Evolutionary conservation across 1,140 invertebrate species (phyloP), one percentile per base, ranked within the genome.

Genomic region (Drosophila repletoides): DNA sequence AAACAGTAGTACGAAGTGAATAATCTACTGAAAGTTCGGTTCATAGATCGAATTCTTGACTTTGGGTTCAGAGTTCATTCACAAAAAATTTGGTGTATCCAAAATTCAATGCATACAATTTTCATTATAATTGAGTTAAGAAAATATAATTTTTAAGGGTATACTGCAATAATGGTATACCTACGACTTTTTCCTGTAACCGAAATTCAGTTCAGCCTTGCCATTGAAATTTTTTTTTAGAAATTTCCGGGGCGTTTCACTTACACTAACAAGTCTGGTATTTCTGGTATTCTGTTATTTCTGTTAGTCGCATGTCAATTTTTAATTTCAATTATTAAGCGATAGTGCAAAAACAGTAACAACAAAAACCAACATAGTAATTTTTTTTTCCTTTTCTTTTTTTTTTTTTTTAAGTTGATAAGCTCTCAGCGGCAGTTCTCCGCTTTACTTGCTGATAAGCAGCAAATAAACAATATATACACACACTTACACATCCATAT

Each of bases 1-100:
- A 90, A 90, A 90, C 88, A 90, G 81, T 55, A 89, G 77, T 73
- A 89, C n/a, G n/a, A n/a, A n/a, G n/a, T n/a, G n/a, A n/a, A n/a
- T n/a, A n/a, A n/a, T n/a, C n/a, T n/a, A n/a, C n/a, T n/a, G n/a
- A n/a, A n/a, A n/a, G n/a, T n/a, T n/a, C n/a, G n/a, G n/a, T n/a
- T n/a, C n/a, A n/a, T n/a, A n/a, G n/a, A n/a, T n/a, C n/a, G n/a
- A n/a, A n/a, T n/a, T n/a, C n/a, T n/a, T n/a, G n/a, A n/a, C n/a
- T n/a, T n/a, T n/a, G n/a, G n/a, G n/a, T n/a, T n/a, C n/a, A n/a
- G n/a, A n/a, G n/a, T n/a, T n/a, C n/a, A n/a, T n/a, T n/a, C n/a
- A n/a, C n/a, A n/a, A n/a, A n/a, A n/a, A n/a, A n/a, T n/a, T n/a
- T n/a, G n/a, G n/a, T n/a, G n/a, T n/a, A n/a, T n/a, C n/a, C n/a